phyloP scores from a whole-genome alignment of 2,888 invertebrate species.

The Meiosimyza decipiens region DNA sequence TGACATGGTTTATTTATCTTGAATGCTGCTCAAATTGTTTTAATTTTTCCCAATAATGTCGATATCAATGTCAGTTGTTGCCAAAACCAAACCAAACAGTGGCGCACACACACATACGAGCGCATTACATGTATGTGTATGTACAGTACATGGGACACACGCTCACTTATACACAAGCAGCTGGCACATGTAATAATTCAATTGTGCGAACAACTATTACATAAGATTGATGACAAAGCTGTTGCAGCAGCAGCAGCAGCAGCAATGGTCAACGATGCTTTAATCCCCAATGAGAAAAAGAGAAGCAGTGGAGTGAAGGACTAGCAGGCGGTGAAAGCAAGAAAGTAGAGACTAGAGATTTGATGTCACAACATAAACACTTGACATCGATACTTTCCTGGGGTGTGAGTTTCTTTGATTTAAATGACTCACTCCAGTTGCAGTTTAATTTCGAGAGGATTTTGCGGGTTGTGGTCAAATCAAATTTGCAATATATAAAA shows the following conservation, averaged over 20 bases:
- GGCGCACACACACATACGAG: neutral
- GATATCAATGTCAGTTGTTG: constrained; percentile 37
- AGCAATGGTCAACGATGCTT: constrained; percentile 2
- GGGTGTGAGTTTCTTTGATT: too few relatives aligned
- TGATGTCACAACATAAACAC: too few relatives aligned
- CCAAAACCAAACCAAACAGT: constrained; percentile 6
- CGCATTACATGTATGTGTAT: neutral
- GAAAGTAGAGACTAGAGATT: neutral
- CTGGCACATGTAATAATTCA: constrained; percentile 64
- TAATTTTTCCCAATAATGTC: constrained; percentile 38
- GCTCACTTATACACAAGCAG: constrained; percentile 48
- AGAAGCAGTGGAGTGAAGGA: neutral
- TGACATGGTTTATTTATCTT: constrained; percentile 61
- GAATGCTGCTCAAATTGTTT: constrained; percentile 32
- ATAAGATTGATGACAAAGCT: constrained; percentile 61
- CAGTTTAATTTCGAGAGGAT: too few relatives aligned
- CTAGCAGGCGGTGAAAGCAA: neutral
- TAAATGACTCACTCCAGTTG: too few relatives aligned
- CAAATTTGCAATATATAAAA: too few relatives aligned
- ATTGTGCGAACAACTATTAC: constrained; percentile 63
- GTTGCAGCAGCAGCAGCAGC: neutral
- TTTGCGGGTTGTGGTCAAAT: too few relatives aligned
- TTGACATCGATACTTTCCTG: too few relatives aligned
- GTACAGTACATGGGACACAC: neutral
- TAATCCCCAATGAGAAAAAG: neutral